Evolutionary conservation across 2,797 vertebrate species (phyloP).

Genomic region (Pipistrellus pipistrellus): DNA sequence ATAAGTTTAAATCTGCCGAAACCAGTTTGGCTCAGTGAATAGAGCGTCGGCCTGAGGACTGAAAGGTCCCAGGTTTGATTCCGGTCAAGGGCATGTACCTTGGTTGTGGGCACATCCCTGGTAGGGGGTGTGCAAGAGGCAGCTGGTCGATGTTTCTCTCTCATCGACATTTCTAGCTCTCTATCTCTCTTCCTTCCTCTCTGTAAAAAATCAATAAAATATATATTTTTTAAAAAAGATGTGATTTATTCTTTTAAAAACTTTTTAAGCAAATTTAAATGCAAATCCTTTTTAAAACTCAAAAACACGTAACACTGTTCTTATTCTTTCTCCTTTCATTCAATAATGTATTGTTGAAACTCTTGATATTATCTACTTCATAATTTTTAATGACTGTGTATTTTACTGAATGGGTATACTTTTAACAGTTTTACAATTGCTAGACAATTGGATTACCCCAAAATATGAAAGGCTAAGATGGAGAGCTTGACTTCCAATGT

Average conservation of each 20-base stretch:
- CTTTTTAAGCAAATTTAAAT: slow-evolving; percentile 26
- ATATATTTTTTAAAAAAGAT: neutral
- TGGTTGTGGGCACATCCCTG: too few relatives aligned
- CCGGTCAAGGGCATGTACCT: too few relatives aligned
- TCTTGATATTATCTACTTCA: neutral
- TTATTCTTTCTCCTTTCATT: slow-evolving; percentile 18
- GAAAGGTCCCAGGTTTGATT: too few relatives aligned
- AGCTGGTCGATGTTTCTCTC: too few relatives aligned
- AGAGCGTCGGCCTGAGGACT: too few relatives aligned
- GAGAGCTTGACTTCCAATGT: neutral
- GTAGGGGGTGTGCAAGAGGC: too few relatives aligned
- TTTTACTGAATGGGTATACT: neutral
- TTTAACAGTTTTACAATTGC: neutral
- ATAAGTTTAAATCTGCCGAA: slow-evolving; percentile 9
- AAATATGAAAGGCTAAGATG: slow-evolving; percentile 1
- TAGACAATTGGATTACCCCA: neutral
- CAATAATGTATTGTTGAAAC: neutral
- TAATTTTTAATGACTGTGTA: neutral
- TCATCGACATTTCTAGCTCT: too few relatives aligned
- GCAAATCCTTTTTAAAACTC: slow-evolving; percentile 24
- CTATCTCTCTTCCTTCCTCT: too few relatives aligned
- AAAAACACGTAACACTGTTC: neutral
- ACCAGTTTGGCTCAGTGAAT: too few relatives aligned
- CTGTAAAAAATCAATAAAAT: too few relatives aligned
- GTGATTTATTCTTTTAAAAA: neutral